Evolutionary conservation across 1,140 invertebrate species (phyloP).

Genomic region (Stenopsyche tienmushanensis): DNA sequence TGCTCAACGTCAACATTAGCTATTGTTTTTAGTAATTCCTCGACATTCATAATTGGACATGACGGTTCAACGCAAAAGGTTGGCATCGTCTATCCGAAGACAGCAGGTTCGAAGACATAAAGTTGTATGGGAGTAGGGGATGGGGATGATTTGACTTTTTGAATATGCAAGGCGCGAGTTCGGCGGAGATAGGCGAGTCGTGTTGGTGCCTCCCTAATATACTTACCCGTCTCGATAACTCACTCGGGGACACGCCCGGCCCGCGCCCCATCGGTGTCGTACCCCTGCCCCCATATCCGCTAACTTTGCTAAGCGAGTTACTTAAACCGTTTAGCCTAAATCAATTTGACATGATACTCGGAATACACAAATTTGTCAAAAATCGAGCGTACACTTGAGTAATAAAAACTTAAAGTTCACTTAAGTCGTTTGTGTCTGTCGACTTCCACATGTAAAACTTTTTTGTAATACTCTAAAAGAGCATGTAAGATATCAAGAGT

Average conservation of each 20-base stretch:
- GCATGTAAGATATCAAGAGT: too few relatives aligned
- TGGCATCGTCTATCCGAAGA: conserved; percentile 12
- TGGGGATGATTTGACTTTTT: conserved; percentile 41
- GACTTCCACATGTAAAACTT: too few relatives aligned
- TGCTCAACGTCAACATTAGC: too few relatives aligned
- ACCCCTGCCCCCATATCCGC: conserved; percentile 6
- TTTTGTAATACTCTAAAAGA: too few relatives aligned
- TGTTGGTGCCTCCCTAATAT: conserved; percentile 30
- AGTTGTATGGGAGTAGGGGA: conserved; percentile 14
- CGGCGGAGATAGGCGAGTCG: conserved; percentile 1
- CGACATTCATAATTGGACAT: too few relatives aligned
- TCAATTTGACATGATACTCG: conserved; percentile 39
- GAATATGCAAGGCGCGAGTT: conserved; percentile 41
- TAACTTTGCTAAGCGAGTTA: conserved; percentile 39
- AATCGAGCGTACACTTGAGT: too few relatives aligned
- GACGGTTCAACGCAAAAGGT: conserved; percentile 14
- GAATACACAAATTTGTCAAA: conserved; percentile 15
- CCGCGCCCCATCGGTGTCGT: not conserved
- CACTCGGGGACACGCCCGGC: conserved; percentile 29
- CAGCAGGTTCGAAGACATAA: conserved; percentile 19
- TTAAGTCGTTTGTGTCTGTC: too few relatives aligned
- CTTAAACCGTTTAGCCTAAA: conserved; percentile 39
- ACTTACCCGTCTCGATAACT: conserved; percentile 39
- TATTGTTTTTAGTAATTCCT: too few relatives aligned
- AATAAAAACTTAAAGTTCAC: too few relatives aligned